These are phyloP conservation scores for Cherax destructor DNA, from an alignment of 1,140 invertebrate species.

Conservation along the genomic window DNA sequence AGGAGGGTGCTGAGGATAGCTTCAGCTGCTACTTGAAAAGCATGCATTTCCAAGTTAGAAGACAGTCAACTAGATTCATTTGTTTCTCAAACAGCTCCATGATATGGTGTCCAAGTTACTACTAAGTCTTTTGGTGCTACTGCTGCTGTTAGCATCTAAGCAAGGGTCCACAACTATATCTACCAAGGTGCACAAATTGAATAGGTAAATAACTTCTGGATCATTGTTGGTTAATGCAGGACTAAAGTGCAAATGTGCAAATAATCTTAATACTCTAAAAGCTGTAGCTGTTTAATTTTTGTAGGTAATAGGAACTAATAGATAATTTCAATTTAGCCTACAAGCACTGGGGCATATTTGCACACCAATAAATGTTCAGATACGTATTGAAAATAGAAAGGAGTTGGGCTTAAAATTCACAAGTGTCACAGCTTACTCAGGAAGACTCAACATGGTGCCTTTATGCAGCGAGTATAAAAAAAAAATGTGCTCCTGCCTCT, in stretches of 20 bases:
- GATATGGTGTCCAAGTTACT: background rate
- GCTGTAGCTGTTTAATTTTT: background rate
- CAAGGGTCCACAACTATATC: conserved; percentile 17
- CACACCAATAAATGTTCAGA: background rate
- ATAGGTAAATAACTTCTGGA: conserved; percentile 16
- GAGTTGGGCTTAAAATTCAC: background rate
- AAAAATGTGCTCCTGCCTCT: conserved; percentile 25
- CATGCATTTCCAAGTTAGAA: conserved; percentile 4
- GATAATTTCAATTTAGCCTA: background rate
- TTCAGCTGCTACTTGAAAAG: conserved; percentile 13
- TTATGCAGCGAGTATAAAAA: conserved; percentile 45
- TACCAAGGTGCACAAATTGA: conserved; percentile 23
- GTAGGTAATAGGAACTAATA: background rate
- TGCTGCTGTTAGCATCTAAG: conserved; percentile 13
- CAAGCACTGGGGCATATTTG: background rate
- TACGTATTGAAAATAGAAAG: background rate
- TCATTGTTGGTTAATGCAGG: conserved; percentile 29
- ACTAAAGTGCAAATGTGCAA: conserved; percentile 33
- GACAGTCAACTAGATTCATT: conserved; percentile 13
- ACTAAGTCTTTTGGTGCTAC: background rate
- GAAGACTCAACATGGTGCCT: conserved; percentile 53
- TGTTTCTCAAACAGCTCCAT: conserved; percentile 25
- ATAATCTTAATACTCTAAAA: conserved; percentile 25
- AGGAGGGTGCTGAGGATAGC: conserved; percentile 7
- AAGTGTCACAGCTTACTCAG: conserved; percentile 37